Conservation (phyloP, 2,888 invertebrate genomes). For the Ennomos quercinarius region DNA sequence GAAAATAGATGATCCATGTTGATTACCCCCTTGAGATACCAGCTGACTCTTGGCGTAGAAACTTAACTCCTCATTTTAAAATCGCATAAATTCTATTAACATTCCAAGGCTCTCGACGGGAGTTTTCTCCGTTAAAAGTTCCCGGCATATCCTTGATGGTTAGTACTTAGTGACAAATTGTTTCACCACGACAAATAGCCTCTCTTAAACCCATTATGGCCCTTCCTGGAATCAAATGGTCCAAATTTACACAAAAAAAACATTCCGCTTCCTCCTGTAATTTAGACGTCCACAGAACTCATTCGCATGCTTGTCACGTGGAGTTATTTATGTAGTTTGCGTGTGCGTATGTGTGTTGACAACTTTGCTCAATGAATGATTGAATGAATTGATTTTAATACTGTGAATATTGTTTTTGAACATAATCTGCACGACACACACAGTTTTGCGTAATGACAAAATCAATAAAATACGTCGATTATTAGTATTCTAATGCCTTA, state of each 20-base stretch:
- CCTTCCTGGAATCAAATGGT: background rate
- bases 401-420: slow-evolving; percentile 28
- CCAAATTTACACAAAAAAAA: background rate
- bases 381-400: slow-evolving; percentile 41
- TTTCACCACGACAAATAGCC: background rate
- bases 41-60: too few species aligned
- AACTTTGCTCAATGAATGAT: slow-evolving; percentile 53
- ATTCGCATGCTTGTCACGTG: slow-evolving; percentile 44
- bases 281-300: slow-evolving; percentile 1
- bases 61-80: too few species aligned
- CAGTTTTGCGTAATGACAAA: too few species aligned
- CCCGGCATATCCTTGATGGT: background rate
- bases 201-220: background rate
- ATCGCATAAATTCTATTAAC: too few species aligned
- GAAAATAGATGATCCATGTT: too few species aligned
- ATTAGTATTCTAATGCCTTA: too few species aligned
- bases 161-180: slow-evolving; percentile 7
- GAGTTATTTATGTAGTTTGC: slow-evolving; percentile 55
- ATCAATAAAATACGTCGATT: too few species aligned
- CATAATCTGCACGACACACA: too few species aligned
- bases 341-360: slow-evolving; percentile 45
- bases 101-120: too few species aligned
- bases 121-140: too few species aligned
- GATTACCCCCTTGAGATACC: too few species aligned
- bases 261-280: slow-evolving; percentile 11